phyloP scores from a whole-genome alignment of 2,888 invertebrate species.

The Iphiclides podalirius region DNA sequence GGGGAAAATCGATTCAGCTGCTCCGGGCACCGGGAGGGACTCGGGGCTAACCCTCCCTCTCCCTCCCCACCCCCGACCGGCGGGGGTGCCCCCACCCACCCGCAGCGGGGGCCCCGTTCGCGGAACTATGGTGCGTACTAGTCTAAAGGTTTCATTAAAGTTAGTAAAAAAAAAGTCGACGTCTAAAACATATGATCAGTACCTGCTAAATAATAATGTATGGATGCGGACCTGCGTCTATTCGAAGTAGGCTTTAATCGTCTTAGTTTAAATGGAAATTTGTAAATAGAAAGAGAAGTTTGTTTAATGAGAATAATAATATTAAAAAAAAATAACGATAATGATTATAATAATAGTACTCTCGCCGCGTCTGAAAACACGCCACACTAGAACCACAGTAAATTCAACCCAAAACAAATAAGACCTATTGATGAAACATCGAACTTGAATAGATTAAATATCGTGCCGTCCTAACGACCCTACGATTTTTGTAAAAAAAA shows the following conservation, averaged over 20 bases:
- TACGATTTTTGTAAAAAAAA: slow-evolving; percentile 78
- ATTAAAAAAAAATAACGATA: slow-evolving; percentile 37
- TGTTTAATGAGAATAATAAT: slow-evolving; percentile 52
- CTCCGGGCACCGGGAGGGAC: slow-evolving; percentile 37
- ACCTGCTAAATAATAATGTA: slow-evolving; percentile 74
- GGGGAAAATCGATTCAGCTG: slow-evolving; percentile 60
- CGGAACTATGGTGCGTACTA: slow-evolving; percentile 74
- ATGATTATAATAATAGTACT: slow-evolving; percentile 41
- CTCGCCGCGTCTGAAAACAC: slow-evolving; percentile 56
- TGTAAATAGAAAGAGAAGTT: slow-evolving; percentile 72
- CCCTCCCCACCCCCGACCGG: slow-evolving; percentile 27
- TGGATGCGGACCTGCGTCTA: slow-evolving; percentile 78
- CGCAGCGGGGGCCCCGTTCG: slow-evolving; percentile 44
- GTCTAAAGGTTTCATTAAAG: slow-evolving; percentile 51
- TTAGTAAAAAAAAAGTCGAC: slow-evolving; percentile 47
- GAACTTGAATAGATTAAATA: slow-evolving; percentile 77
- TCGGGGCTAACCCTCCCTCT: slow-evolving; percentile 24
- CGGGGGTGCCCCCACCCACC: slow-evolving; percentile 29
- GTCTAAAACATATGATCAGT: slow-evolving; percentile 73
- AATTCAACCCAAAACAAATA: slow-evolving; percentile 58
- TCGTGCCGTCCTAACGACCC: slow-evolving; percentile 80
- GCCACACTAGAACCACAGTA: slow-evolving; percentile 41
- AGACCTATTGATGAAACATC: slow-evolving; percentile 74
- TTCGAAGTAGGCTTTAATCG: slow-evolving; percentile 78
- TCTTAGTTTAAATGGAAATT: slow-evolving; percentile 77